These are phyloP conservation scores for Columba janthina DNA, from an alignment of 2,113 vertebrate genomes.

Conservation along the genomic window DNA sequence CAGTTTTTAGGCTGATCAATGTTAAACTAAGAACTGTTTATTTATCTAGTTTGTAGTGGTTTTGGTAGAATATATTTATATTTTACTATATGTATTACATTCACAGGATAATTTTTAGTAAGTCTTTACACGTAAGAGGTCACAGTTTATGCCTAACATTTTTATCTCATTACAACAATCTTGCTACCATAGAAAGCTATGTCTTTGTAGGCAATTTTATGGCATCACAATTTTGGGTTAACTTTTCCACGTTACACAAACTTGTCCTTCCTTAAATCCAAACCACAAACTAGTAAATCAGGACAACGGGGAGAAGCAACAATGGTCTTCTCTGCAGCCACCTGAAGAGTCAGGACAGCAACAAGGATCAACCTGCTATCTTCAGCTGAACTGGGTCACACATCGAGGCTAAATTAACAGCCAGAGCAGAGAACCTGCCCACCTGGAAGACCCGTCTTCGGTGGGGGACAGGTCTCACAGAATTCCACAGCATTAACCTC, in stretches of 20 bases:
- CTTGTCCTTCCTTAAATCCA: not conserved
- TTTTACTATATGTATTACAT: not conserved
- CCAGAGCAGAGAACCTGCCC: not conserved
- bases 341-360: not conserved
- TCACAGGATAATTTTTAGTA: not conserved
- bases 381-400: not conserved
- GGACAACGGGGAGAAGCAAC: not conserved
- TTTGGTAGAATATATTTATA: not conserved
- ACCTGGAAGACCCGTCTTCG: not conserved
- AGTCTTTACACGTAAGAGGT: not conserved
- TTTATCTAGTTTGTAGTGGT: not conserved
- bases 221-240: not conserved
- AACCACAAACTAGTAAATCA: not conserved
- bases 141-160: not conserved
- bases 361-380: not conserved
- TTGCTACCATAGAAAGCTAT: not conserved
- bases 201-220: not conserved
- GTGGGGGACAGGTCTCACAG: fast-evolving
- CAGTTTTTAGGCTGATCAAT: not conserved
- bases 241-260: not conserved
- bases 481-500: fast-evolving
- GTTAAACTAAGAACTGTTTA: not conserved
- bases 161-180: not conserved
- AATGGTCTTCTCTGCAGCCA: not conserved
- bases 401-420: fast-evolving